Evolutionary conservation across 2,797 vertebrate genomes (phyloP).

Genomic region (Cynopterus sphinx): DNA sequence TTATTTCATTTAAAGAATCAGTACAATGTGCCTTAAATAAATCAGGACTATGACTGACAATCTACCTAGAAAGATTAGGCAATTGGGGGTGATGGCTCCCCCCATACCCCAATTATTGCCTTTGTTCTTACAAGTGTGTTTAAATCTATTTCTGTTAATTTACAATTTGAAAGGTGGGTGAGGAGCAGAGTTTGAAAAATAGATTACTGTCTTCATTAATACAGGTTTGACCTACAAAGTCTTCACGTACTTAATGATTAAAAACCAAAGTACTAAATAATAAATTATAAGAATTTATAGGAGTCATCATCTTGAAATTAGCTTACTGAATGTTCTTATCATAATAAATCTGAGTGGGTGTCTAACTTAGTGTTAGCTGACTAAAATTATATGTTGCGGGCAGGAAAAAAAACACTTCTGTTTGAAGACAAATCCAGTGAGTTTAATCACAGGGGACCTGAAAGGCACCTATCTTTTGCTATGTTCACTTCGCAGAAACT

Average conservation of each 20-base stretch:
- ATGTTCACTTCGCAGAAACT: slow-evolving; percentile 83
- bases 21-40: slow-evolving; percentile 27
- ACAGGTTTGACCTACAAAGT: slow-evolving; percentile 94
- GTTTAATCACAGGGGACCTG: slow-evolving; percentile 89
- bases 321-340: slow-evolving; percentile 93
- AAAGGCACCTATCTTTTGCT: slow-evolving; percentile 74
- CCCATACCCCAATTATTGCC: slow-evolving; percentile 74
- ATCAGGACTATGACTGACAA: slow-evolving; percentile 76
- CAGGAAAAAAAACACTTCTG: slow-evolving; percentile 86
- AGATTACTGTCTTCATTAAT: slow-evolving; percentile 91
- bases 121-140: slow-evolving; percentile 87
- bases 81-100: slow-evolving; percentile 72
- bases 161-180: slow-evolving; percentile 89
- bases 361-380: slow-evolving; percentile 90
- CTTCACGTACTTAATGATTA: slow-evolving; percentile 93
- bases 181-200: slow-evolving; percentile 90
- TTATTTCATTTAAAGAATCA: slow-evolving; percentile 36
- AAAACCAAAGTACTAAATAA: slow-evolving; percentile 93
- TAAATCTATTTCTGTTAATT: slow-evolving; percentile 90
- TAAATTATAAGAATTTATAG: slow-evolving; percentile 94
- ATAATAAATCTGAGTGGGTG: slow-evolving; percentile 91
- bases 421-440: slow-evolving; percentile 91
- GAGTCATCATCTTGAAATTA: slow-evolving; percentile 93
- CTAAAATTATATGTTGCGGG: slow-evolving; percentile 91
- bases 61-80: slow-evolving; percentile 76